phyloP scores from a whole-genome alignment of 37 sponge, comb jelly and placozoan genomes.

The Petrosia ficiformis region DNA sequence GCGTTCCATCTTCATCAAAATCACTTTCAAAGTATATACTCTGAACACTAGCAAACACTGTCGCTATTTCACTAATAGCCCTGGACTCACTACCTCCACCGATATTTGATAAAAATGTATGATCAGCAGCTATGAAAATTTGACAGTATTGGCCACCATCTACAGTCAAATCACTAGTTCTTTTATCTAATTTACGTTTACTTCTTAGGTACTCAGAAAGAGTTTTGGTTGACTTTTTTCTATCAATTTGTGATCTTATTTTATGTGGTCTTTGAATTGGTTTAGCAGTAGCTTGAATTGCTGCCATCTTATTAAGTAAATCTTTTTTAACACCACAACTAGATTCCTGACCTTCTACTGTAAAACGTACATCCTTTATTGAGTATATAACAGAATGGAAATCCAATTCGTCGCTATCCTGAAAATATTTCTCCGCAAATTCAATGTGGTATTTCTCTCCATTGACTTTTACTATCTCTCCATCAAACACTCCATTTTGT shows the following conservation, averaged over 20 bases:
- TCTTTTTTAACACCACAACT: background rate
- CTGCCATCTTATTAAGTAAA: conserved; percentile 4
- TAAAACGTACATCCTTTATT: conserved; percentile 4
- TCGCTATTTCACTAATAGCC: conserved; percentile 52
- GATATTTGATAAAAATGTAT: conserved; percentile 40
- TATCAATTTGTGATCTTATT: background rate
- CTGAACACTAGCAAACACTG: conserved; percentile 23
- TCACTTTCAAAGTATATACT: conserved; percentile 34
- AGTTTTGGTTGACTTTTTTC: background rate
- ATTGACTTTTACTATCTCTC: conserved; percentile 12
- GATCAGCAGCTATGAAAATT: conserved; percentile 65
- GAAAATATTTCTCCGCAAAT: conserved; percentile 23
- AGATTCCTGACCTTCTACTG: background rate
- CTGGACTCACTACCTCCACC: conserved; percentile 24
- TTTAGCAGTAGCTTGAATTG: conserved; percentile 20
- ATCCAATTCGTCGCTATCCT: background rate
- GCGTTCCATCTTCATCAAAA: conserved; percentile 31
- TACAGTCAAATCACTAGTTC: background rate
- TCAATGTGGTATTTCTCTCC: conserved; percentile 41
- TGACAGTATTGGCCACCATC: conserved; percentile 45
- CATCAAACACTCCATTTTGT: conserved; percentile 60
- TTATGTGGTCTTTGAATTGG: conserved; percentile 10
- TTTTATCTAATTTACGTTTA: background rate
- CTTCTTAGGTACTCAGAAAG: background rate
- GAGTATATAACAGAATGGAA: conserved; percentile 70